phyloP scores from a whole-genome alignment of 2,113 vertebrate species.

The Gallinago jamesoni region DNA sequence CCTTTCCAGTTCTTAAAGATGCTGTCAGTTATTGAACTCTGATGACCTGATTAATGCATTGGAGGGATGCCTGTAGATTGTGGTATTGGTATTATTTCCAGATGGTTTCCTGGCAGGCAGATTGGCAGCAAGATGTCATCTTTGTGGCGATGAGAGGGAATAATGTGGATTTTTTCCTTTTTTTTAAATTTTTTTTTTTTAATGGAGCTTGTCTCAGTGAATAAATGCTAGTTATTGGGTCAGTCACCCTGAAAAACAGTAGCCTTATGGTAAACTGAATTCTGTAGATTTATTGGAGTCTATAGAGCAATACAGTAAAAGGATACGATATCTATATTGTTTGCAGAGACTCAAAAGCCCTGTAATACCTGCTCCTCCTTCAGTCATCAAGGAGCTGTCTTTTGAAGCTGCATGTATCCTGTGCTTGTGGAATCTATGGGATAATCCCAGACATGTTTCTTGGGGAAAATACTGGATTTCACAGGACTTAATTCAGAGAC shows the following conservation, averaged over 20 bases:
- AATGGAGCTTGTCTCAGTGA: slow-evolving; percentile 26
- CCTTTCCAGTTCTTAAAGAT: slow-evolving; percentile 17
- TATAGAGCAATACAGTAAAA: slow-evolving; percentile 4
- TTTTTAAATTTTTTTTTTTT: not conserved
- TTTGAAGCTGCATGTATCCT: not conserved
- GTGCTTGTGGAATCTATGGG: not conserved
- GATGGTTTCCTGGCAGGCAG: slow-evolving; percentile 34
- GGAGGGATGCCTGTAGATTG: slow-evolving; percentile 29
- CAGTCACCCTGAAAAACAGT: not conserved
- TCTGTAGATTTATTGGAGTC: slow-evolving; percentile 20
- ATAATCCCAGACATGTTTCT: not conserved
- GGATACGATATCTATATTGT: slow-evolving; percentile 25
- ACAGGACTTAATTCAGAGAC: not conserved
- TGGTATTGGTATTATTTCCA: slow-evolving; percentile 47
- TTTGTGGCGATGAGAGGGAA: not conserved
- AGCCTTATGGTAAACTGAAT: slow-evolving; percentile 49
- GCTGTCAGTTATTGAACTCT: slow-evolving; percentile 38
- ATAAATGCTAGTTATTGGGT: slow-evolving; percentile 36
- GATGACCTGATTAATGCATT: slow-evolving; percentile 52
- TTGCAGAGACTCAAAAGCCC: slow-evolving; percentile 14
- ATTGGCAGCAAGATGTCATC: slow-evolving; percentile 36
- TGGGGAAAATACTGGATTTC: not conserved
- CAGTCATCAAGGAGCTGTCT: slow-evolving; percentile 1
- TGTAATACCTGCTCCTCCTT: slow-evolving; percentile 15
- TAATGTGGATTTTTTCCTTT: not conserved